Percentiles rank a stretch among this genome's conserved stretches.
Evolutionary conservation across 2,888 invertebrate genomes (phyloP).

Genomic region (Listrodromus nycthemerus): DNA sequence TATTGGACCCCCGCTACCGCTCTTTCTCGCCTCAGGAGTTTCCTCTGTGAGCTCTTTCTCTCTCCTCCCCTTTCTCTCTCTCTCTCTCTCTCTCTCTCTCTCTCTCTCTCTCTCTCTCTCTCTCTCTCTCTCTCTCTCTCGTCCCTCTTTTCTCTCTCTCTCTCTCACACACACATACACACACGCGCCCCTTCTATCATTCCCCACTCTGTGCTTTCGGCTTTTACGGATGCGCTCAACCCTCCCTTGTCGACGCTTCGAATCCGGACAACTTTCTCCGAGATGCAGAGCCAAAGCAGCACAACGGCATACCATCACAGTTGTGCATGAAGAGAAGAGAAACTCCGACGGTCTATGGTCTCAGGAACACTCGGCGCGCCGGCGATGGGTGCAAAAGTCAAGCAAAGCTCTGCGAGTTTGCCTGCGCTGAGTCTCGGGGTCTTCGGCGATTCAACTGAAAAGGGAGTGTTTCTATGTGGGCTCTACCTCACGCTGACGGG

Average conservation of each 20-base stretch:
- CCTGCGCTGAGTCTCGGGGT: constrained; percentile 21
- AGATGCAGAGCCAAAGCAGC: constrained; percentile 56
- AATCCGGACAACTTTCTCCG: constrained; percentile 52
- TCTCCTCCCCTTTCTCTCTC: neutral
- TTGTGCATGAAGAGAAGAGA: constrained; percentile 47
- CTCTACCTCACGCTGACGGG: neutral
- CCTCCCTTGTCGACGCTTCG: constrained; percentile 46
- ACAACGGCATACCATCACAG: constrained; percentile 25
- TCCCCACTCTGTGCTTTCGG: constrained; percentile 26
- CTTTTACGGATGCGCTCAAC: constrained; percentile 45
- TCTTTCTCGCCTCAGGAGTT: constrained; percentile 46
- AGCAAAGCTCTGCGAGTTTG: constrained; percentile 61
- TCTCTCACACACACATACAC: no score
- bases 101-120: no score
- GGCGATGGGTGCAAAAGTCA: constrained; percentile 72
- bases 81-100: no score
- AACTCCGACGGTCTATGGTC: constrained; percentile 62
- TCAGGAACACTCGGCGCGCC: constrained; percentile 63
- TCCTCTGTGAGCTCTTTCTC: constrained; percentile 22
- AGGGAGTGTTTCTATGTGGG: constrained; percentile 9
- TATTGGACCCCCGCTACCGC: constrained; percentile 45
- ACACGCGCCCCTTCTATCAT: neutral
- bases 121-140: no score
- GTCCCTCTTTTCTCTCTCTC: no score
- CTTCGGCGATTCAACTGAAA: neutral